phyloP scores from a whole-genome alignment of 2,888 invertebrate species.

The Drosophila borealis region DNA sequence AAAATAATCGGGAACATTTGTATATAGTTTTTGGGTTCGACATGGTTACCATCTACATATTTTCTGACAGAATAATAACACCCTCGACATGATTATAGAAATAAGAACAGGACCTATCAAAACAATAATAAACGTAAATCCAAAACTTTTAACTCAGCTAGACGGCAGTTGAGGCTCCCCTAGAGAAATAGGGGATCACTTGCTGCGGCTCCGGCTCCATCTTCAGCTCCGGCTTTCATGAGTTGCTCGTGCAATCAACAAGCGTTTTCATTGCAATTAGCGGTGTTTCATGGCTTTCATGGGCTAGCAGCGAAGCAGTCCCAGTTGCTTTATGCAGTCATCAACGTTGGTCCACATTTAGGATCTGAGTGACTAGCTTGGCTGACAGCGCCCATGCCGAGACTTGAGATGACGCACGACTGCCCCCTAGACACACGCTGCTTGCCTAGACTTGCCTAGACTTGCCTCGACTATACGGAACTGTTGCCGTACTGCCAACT shows the following conservation, averaged over 20 bases:
- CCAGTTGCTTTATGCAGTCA: constrained; percentile 19
- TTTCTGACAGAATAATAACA: too few species aligned
- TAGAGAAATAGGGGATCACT: too few species aligned
- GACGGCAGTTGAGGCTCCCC: too few species aligned
- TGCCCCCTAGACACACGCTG: not conserved
- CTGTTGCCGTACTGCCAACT: not conserved
- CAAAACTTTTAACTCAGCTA: too few species aligned
- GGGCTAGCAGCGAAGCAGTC: not conserved
- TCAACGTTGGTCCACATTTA: constrained; percentile 1
- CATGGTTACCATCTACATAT: too few species aligned
- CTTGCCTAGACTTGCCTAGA: not conserved
- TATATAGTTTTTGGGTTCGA: too few species aligned
- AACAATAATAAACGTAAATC: too few species aligned
- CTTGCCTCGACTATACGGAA: not conserved
- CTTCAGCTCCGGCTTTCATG: constrained; percentile 3
- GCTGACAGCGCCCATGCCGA: constrained; percentile 2
- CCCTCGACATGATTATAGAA: too few species aligned
- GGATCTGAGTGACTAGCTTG: not conserved
- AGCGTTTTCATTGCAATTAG: constrained; percentile 68
- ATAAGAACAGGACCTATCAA: too few species aligned
- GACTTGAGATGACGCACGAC: constrained; percentile 12
- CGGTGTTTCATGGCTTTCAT: constrained; percentile 35
- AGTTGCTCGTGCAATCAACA: constrained; percentile 49
- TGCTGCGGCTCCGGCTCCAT: not conserved
- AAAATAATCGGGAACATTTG: too few species aligned